phyloP scores from a whole-genome alignment of 2,113 vertebrate genomes.

The Illadopsis cleaveri region DNA sequence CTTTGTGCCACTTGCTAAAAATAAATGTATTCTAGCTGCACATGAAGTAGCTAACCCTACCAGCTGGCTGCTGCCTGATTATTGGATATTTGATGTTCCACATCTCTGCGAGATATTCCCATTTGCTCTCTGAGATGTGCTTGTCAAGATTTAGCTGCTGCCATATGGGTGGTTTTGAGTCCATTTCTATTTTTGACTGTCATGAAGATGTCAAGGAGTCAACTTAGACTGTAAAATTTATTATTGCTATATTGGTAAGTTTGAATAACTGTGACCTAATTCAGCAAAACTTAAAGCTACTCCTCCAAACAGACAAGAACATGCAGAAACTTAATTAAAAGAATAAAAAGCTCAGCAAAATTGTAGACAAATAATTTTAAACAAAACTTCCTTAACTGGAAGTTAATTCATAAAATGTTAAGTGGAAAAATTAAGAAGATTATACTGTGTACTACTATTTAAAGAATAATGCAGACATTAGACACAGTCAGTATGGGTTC shows the following conservation, averaged over 20 bases:
- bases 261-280: neutral
- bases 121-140: neutral
- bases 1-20: neutral
- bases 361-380: neutral
- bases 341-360: neutral
- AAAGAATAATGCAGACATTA: neutral
- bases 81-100: neutral
- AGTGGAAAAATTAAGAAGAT: neutral
- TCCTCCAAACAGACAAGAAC: neutral
- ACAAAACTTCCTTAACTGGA: neutral
- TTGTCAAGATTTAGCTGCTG: neutral
- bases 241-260: neutral
- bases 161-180: neutral
- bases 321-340: neutral
- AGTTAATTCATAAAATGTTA: neutral
- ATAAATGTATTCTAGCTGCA: neutral
- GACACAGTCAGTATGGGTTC: neutral
- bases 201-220: neutral
- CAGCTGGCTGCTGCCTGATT: neutral
- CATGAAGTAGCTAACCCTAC: neutral
- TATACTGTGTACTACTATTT: neutral
- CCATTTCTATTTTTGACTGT: neutral
- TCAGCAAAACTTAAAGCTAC: neutral
- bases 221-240: neutral
- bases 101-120: neutral